Evolutionary conservation across 2,797 vertebrate species (phyloP).

Genomic region (Acanthopagrus latus): DNA sequence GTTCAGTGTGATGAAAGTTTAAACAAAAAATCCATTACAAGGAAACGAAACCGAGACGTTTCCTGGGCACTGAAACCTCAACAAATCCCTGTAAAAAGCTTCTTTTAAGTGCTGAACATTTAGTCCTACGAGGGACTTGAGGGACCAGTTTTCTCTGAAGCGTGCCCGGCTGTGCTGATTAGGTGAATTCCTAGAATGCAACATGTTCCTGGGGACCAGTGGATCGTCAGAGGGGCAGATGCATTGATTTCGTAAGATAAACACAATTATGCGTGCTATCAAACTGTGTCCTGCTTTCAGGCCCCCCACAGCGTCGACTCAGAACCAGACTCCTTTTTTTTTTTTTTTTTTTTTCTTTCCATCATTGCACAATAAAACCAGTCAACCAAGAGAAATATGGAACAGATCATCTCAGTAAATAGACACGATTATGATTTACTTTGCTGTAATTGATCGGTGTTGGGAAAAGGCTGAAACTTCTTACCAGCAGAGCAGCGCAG

Average conservation of each 20-base stretch:
- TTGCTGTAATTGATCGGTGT: conserved; percentile 7
- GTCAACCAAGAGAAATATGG: conserved; percentile 14
- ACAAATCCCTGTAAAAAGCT: conserved; percentile 2
- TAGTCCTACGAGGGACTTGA: not conserved
- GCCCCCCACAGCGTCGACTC: conserved; percentile 41
- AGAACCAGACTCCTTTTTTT: conserved; percentile 8
- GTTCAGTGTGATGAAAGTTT: not conserved
- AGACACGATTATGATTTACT: conserved; percentile 3
- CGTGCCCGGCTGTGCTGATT: conserved; percentile 34
- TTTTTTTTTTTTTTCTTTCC: conserved; percentile 24
- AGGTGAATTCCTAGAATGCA: conserved; percentile 59
- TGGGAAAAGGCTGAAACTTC: conserved; percentile 34
- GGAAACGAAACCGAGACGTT: not conserved
- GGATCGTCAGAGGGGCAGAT: conserved; percentile 32
- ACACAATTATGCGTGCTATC: conserved; percentile 45
- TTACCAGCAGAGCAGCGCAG: conserved; percentile 96
- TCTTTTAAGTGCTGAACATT: conserved; percentile 20
- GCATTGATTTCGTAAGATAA: conserved; percentile 68
- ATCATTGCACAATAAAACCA: conserved; percentile 50
- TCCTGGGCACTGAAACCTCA: conserved; percentile 3
- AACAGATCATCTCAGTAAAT: conserved; percentile 20
- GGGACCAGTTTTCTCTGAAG: conserved; percentile 51
- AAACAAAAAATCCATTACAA: not conserved
- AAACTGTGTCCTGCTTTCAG: conserved; percentile 50
- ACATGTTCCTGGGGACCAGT: conserved; percentile 35